Evolutionary conservation across 2,797 vertebrate species (phyloP), one percentile per base, ranked within the genome.

Genomic region (Intellagama lesueurii): DNA sequence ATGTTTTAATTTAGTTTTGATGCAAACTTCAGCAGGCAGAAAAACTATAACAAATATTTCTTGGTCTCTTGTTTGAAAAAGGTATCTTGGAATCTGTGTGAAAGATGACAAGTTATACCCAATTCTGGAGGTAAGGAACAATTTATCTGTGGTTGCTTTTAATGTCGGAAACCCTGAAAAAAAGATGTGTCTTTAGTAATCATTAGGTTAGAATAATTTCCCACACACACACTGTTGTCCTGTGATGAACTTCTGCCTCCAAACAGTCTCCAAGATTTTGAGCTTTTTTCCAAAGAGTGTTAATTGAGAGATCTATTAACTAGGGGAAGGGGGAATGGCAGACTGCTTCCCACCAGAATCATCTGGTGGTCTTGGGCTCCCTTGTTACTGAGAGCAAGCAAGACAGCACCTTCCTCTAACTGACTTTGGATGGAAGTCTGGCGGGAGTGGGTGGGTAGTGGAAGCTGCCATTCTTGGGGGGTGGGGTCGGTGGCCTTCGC

Each of bases 71-170:
- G 17, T 68, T 44, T 32, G 0, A 17, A 11, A n/a, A 86, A 98
- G 98, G 94, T 98, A 98, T 95, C 97, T 98, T 60, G 98, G 98
- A 81, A 98, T 98, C 92, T 98, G 98, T 49, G 97, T 98, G 72
- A 98, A 97, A 94, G 98, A 98, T 78, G 98, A 98, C 91, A 98
- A 98, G 92, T 96, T 98, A 26, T 98, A 98, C 91, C 98, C 98
- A 0, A 98, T 98, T 90, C 94, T 98, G 90, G 98, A 98, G 98
- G 98, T 98, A 95, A 97, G 81, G 64, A 4, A 26, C 7, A 9
- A n/a, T 76, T 93, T 77, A 22, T 26, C 44, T n/a, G 4, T 64
- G 35, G 52, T 83, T 86, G 49, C 73, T 90, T 88, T 83, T 79
- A 86, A 32, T 40, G 35, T 68, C 44, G n/a, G 84, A 12, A 44